phyloP scores from a whole-genome alignment of 2,888 invertebrate genomes.

The Drosophila greeni region DNA sequence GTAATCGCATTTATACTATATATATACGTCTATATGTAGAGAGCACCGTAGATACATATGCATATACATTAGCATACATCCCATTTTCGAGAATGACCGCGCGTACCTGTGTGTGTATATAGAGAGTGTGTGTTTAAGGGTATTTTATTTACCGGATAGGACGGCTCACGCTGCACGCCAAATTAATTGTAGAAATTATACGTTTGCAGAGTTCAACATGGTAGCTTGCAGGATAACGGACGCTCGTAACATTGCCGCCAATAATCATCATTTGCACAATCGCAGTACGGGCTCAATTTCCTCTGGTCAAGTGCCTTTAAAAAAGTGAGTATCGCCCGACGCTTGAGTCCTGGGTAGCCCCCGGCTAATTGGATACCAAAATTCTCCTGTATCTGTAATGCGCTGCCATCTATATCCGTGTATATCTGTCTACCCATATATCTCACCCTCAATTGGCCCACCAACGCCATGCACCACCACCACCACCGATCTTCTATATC shows the following conservation, averaged over 20 bases:
- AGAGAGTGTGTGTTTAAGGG: constrained; percentile 54
- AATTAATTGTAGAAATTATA: constrained; percentile 83
- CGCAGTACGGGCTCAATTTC: constrained; percentile 84
- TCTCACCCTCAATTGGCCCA: constrained; percentile 51
- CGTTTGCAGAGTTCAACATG: constrained; percentile 97
- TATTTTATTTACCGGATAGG: constrained; percentile 76
- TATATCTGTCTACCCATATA: constrained; percentile 29
- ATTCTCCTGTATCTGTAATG: constrained; percentile 20
- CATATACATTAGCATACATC: constrained; percentile 19
- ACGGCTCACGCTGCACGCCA: constrained; percentile 79
- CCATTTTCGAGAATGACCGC: constrained; percentile 4
- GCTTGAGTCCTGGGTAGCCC: too few relatives aligned
- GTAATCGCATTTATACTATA: constrained; percentile 37
- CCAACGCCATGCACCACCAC: constrained; percentile 37
- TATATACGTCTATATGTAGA: constrained; percentile 42
- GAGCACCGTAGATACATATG: constrained; percentile 36
- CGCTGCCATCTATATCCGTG: constrained; percentile 12
- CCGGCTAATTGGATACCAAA: constrained; percentile 4
- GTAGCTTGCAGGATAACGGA: constrained; percentile 97
- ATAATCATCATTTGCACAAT: constrained; percentile 75
- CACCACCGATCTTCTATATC: constrained; percentile 32
- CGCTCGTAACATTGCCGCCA: constrained; percentile 88
- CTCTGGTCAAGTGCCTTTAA: constrained; percentile 98
- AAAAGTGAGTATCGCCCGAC: constrained; percentile 87
- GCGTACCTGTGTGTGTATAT: constrained; percentile 34